Evolutionary conservation across 2,888 invertebrate genomes (phyloP).

Genomic region (Himalopsyche tibetana): DNA sequence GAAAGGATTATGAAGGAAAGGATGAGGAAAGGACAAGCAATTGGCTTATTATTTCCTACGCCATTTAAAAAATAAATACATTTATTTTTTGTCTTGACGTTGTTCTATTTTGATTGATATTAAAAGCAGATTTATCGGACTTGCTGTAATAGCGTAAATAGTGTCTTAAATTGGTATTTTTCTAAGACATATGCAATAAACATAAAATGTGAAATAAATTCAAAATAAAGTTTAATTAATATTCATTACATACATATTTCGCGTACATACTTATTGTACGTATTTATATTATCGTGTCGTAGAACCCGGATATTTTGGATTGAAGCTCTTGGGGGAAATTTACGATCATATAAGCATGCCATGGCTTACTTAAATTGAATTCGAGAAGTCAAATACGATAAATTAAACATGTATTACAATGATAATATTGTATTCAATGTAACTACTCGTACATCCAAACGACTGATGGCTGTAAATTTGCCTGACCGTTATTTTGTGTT

Average conservation of each 20-base stretch:
- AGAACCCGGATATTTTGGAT: conserved; percentile 62
- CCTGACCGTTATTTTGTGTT: conserved; percentile 57
- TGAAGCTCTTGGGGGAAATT: conserved; percentile 57
- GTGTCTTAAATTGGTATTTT: too few relatives aligned
- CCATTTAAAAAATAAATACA: too few relatives aligned
- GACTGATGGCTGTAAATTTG: conserved; percentile 57
- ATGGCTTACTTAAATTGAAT: conserved; percentile 60
- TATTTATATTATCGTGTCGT: conserved; percentile 47
- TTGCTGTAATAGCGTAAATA: too few relatives aligned
- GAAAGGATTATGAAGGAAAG: too few relatives aligned
- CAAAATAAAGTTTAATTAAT: neutral
- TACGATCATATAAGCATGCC: conserved; percentile 57
- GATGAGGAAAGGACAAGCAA: too few relatives aligned
- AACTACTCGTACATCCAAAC: conserved; percentile 45
- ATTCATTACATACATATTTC: conserved; percentile 25
- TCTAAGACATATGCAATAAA: too few relatives aligned
- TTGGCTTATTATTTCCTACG: too few relatives aligned
- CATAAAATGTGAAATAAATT: neutral
- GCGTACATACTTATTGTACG: neutral
- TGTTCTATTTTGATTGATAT: too few relatives aligned
- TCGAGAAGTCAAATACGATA: conserved; percentile 57
- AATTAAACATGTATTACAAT: conserved; percentile 61
- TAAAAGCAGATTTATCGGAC: too few relatives aligned
- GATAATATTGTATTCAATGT: conserved; percentile 62
- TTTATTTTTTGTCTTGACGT: too few relatives aligned